Evolutionary conservation across 2,113 vertebrate species (phyloP).

Genomic region (Vidua chalybeata): DNA sequence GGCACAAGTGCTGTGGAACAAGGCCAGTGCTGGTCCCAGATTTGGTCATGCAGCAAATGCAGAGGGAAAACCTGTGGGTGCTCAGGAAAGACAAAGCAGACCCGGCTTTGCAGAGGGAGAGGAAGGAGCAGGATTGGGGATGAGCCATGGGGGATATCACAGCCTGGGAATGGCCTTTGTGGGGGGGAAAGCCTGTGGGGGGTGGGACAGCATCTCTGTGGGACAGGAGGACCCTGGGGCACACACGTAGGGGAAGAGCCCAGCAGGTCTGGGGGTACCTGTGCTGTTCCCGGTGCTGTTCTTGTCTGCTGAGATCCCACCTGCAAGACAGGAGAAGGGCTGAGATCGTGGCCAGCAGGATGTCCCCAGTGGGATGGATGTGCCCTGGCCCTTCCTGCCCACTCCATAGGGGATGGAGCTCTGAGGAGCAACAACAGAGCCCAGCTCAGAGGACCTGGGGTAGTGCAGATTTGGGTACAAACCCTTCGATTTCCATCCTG

Average conservation of each 20-base stretch:
- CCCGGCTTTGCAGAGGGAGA: background rate
- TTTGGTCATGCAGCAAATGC: rapidly evolving
- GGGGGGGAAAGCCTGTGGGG: background rate
- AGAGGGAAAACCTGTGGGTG: rapidly evolving
- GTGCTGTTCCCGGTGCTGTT: background rate
- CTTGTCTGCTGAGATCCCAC: background rate
- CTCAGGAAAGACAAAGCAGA: background rate
- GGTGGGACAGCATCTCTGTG: background rate
- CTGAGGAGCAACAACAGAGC: background rate
- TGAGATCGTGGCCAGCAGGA: rapidly evolving
- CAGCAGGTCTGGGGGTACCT: background rate
- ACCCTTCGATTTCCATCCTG: background rate
- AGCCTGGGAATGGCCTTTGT: background rate
- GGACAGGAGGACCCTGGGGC: background rate
- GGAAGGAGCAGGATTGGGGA: background rate
- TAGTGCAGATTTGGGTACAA: background rate
- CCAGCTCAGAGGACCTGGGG: background rate
- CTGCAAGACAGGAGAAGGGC: constrained; percentile 9
- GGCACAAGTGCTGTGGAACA: background rate
- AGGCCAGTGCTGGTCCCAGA: background rate
- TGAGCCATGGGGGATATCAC: background rate
- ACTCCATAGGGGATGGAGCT: background rate
- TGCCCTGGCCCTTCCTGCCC: rapidly evolving
- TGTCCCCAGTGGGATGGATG: rapidly evolving
- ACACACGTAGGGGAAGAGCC: rapidly evolving